These are phyloP conservation scores for Myiozetetes cayanensis DNA, from an alignment of 2,113 vertebrate genomes.

Conservation along the genomic window DNA sequence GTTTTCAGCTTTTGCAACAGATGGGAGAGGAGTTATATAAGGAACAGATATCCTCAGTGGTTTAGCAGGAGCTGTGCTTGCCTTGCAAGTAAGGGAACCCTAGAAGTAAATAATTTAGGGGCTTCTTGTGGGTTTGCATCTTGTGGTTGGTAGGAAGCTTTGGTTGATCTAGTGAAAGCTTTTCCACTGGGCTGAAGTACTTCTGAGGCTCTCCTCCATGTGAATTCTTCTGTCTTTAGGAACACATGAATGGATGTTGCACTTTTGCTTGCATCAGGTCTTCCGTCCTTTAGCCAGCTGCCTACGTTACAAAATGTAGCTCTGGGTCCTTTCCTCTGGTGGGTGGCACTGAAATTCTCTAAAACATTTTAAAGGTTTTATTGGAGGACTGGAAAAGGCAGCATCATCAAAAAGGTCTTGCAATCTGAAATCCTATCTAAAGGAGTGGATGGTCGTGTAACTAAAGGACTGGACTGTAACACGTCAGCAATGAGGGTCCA, in stretches of 20 bases:
- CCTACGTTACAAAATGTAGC: background rate
- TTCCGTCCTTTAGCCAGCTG: background rate
- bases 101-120: background rate
- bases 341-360: background rate
- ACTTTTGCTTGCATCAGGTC: background rate
- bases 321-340: background rate
- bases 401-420: background rate
- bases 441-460: background rate
- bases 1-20: background rate
- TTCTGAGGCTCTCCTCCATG: background rate
- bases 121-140: background rate
- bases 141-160: background rate
- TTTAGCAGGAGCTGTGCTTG: background rate
- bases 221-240: background rate
- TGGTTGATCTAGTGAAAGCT: background rate
- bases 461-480: background rate
- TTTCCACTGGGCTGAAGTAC: background rate
- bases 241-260: background rate
- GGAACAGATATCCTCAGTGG: background rate
- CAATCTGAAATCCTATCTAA: background rate
- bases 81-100: background rate
- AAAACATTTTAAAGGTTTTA: background rate
- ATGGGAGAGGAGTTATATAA: background rate
- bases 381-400: background rate
- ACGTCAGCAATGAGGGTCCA: background rate